Evolutionary conservation across 2,113 vertebrate species (phyloP).

Genomic region (Pachycephala philippinensis): DNA sequence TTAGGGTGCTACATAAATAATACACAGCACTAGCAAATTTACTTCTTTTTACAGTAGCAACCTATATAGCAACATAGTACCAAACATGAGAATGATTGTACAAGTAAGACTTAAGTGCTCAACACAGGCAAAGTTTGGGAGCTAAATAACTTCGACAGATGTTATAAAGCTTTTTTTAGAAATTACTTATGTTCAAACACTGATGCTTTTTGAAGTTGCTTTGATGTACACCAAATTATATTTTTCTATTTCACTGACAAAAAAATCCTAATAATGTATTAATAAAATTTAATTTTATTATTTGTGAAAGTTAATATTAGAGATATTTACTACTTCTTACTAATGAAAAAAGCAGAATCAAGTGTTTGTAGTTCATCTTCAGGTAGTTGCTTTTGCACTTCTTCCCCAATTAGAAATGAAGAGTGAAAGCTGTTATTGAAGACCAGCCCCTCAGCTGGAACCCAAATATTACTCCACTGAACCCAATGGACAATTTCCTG

Average conservation of each 20-base stretch:
- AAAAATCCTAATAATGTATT: background rate
- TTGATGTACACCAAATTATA: background rate
- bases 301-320: background rate
- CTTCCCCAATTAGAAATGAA: background rate
- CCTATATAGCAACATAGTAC: background rate
- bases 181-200: background rate
- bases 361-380: background rate
- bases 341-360: background rate
- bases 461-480: background rate
- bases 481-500: background rate
- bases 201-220: background rate
- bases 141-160: background rate
- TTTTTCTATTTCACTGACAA: background rate
- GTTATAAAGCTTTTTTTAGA: background rate
- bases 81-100: background rate
- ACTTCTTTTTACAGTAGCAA: background rate
- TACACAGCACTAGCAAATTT: background rate
- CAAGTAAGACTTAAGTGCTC: background rate
- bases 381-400: background rate
- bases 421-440: background rate
- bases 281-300: background rate
- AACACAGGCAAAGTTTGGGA: background rate
- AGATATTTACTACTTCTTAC: background rate
- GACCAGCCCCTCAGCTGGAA: background rate
- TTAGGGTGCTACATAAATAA: background rate